Conservation (phyloP, 2,113 vertebrate species). For the Colinus virginianus region DNA sequence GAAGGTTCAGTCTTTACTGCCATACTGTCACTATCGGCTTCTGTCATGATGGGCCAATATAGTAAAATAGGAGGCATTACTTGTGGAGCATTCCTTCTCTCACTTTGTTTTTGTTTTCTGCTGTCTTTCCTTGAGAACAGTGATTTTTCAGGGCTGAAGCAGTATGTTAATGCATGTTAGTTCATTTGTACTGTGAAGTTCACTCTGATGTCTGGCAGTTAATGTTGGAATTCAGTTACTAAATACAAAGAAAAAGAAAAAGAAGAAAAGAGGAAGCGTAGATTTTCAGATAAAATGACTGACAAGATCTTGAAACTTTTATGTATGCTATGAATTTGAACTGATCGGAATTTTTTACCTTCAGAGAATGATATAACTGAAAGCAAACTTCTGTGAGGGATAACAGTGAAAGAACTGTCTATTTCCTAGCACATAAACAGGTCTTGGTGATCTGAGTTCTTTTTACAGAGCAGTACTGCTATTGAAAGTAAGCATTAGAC, state of each 20-base stretch:
- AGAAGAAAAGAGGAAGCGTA: conserved; percentile 10
- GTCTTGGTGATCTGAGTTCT: not conserved
- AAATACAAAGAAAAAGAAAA: not conserved
- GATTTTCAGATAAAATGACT: conserved; percentile 34
- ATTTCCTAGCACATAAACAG: not conserved
- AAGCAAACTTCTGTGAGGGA: not conserved
- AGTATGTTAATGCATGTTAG: not conserved
- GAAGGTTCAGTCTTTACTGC: no score
- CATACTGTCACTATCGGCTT: no score
- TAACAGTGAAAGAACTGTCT: not conserved
- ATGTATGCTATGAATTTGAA: not conserved
- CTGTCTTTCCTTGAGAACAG: not conserved
- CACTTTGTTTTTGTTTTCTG: not conserved
- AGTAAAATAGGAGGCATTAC: no score
- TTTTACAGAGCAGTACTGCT: not conserved
- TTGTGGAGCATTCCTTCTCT: not conserved
- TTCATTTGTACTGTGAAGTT: not conserved
- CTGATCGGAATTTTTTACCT: not conserved
- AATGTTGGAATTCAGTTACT: not conserved
- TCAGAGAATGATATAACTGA: not conserved
- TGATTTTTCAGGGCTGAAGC: not conserved
- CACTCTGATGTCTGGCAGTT: conserved; percentile 3
- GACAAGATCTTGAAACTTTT: not conserved
- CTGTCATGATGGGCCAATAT: no score
- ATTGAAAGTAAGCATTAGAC: not conserved